Evolutionary conservation across 1,140 invertebrate species (phyloP).

Genomic region (Eubasilissa regina): DNA sequence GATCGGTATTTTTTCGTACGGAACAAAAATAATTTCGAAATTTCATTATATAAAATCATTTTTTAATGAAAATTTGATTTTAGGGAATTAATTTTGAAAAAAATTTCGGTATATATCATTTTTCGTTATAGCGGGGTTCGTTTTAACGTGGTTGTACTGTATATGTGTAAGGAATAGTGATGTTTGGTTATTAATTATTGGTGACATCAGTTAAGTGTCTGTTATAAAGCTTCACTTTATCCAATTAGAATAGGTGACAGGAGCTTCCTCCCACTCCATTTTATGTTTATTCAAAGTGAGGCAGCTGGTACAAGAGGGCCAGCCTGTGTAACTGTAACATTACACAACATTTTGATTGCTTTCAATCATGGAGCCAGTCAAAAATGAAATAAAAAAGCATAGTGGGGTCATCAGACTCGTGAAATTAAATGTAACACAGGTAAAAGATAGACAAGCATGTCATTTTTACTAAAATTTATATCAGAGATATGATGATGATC

Average conservation of each 20-base stretch:
- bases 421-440: constrained; percentile 64
- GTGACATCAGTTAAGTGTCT: not conserved
- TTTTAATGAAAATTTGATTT: too few species aligned
- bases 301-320: not conserved
- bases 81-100: too few species aligned
- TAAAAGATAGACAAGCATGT: constrained; percentile 28
- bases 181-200: constrained; percentile 10
- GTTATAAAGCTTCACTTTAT: constrained; percentile 19
- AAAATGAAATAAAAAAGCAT: constrained; percentile 62
- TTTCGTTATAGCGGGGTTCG: too few species aligned
- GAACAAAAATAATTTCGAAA: too few species aligned
- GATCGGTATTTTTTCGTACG: too few species aligned
- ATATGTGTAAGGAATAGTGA: not conserved
- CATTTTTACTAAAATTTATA: not conserved
- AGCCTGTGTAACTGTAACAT: not conserved
- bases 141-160: too few species aligned
- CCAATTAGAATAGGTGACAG: constrained; percentile 7
- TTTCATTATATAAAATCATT: too few species aligned
- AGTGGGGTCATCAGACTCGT: constrained; percentile 61
- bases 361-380: constrained; percentile 60
- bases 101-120: too few species aligned
- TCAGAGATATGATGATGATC: too few species aligned
- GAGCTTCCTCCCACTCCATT: not conserved
- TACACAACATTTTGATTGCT: not conserved
- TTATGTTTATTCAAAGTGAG: constrained; percentile 8